Conservation (phyloP, 2,797 vertebrate species). For the Glyptemys insculpta region DNA sequence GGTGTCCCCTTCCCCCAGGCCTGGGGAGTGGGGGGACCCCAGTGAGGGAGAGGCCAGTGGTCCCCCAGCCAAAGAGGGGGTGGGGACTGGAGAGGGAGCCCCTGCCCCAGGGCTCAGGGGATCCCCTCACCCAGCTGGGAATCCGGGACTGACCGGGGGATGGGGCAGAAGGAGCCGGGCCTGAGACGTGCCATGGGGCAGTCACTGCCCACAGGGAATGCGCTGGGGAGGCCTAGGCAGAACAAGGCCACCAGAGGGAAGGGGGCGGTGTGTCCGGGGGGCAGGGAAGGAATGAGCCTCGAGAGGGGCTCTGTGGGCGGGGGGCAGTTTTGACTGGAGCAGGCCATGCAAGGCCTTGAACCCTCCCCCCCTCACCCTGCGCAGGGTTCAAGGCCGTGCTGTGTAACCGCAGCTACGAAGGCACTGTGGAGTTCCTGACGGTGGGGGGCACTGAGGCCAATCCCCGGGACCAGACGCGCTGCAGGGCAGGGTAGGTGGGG, state of each 20-base stretch:
- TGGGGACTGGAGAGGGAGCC: too few relatives aligned
- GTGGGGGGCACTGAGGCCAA: conserved; percentile 80
- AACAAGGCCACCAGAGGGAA: not conserved
- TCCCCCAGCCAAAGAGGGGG: too few relatives aligned
- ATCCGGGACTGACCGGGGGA: too few relatives aligned
- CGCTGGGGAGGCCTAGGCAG: not conserved
- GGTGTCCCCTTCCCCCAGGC: not conserved
- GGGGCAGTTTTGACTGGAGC: not conserved
- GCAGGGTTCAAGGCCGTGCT: conserved; percentile 85
- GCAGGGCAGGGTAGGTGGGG: conserved; percentile 84
- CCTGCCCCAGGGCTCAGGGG: not conserved
- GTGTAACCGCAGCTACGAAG: conserved; percentile 86
- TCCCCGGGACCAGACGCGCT: conserved; percentile 88
- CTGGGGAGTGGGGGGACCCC: too few relatives aligned
- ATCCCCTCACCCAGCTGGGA: too few relatives aligned
- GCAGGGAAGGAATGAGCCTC: not conserved
- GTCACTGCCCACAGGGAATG: not conserved
- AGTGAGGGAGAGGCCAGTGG: too few relatives aligned
- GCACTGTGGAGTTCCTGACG: conserved; percentile 86
- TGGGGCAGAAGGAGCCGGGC: too few relatives aligned
- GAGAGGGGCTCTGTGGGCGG: too few relatives aligned
- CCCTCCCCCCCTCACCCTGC: not conserved
- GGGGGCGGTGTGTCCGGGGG: not conserved
- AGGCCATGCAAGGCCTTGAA: not conserved
- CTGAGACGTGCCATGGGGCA: not conserved